These are phyloP conservation scores for Ivindomyrus marchei DNA, from an alignment of 2,113 vertebrate species.

Conservation along the genomic window DNA sequence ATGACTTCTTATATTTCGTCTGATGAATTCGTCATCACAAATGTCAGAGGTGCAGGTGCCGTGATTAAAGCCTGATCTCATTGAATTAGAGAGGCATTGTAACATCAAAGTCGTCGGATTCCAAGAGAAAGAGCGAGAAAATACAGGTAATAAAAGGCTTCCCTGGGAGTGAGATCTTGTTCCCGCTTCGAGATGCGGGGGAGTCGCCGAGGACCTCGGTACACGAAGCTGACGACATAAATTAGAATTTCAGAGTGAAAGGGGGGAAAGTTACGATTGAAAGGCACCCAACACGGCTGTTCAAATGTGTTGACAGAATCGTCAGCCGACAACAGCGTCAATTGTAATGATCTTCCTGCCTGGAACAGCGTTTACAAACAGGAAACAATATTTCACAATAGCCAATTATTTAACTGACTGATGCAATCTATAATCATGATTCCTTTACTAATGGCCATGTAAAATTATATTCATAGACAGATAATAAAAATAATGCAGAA, in stretches of 20 bases:
- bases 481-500: background rate
- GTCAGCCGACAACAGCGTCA: background rate
- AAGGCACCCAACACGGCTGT: background rate
- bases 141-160: slow-evolving; percentile 6
- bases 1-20: slow-evolving; percentile 5
- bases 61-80: slow-evolving; percentile 1
- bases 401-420: background rate
- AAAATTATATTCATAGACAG: background rate
- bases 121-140: background rate
- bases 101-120: slow-evolving; percentile 13
- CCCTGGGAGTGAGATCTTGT: background rate
- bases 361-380: background rate
- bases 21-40: slow-evolving; percentile 18
- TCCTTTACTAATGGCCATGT: background rate
- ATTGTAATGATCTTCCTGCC: background rate
- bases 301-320: background rate
- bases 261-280: background rate
- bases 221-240: background rate
- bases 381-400: background rate
- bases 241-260: slow-evolving; percentile 9
- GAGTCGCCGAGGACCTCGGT: background rate
- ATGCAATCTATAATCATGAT: slow-evolving; percentile 3
- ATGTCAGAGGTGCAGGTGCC: background rate
- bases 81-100: slow-evolving; percentile 16
- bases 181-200: background rate